A percentile compares a stretch with the other conserved stretches of the same genome.
Conservation (phyloP, 2,888 invertebrate species). For the Agelastica alni region DNA sequence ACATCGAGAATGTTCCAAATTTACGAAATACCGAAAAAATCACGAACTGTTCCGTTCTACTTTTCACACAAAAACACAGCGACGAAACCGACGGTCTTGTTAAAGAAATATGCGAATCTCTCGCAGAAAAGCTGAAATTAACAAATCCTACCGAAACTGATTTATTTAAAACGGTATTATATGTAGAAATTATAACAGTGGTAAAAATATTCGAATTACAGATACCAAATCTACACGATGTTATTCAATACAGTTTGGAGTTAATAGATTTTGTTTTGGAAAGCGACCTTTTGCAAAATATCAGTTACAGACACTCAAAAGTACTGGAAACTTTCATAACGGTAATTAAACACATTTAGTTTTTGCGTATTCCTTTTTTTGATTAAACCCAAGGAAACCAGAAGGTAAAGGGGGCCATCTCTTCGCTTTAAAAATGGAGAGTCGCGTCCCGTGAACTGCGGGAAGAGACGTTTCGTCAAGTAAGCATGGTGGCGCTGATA, state of each 20-base stretch:
- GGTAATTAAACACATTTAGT: constrained; percentile 41
- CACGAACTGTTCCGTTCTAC: constrained; percentile 26
- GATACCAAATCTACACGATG: constrained; percentile 12
- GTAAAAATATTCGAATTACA: constrained; percentile 16
- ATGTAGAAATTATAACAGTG: constrained; percentile 25
- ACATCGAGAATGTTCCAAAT: constrained; percentile 11
- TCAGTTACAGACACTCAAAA: constrained; percentile 33
- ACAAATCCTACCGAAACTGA: constrained; percentile 12
- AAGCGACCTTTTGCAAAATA: constrained; percentile 14
- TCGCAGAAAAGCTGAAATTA: constrained; percentile 10
- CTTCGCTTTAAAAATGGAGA: too few species aligned
- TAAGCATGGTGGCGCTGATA: not conserved
- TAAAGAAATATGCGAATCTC: constrained; percentile 14
- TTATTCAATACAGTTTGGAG: constrained; percentile 28
- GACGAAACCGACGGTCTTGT: constrained; percentile 12
- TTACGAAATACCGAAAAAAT: constrained; percentile 31
- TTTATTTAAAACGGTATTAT: constrained; percentile 26
- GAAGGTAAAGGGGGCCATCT: too few species aligned
- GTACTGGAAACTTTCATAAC: constrained; percentile 41
- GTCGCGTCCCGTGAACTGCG: too few species aligned
- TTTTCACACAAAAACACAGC: constrained; percentile 15
- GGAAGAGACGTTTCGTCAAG: too few species aligned
- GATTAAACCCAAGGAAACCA: too few species aligned
- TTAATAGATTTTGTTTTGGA: constrained; percentile 28
- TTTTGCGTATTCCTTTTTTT: too few species aligned